Evolutionary conservation across 2,113 vertebrate genomes (phyloP).

Genomic region (Cranoglanis bouderius): DNA sequence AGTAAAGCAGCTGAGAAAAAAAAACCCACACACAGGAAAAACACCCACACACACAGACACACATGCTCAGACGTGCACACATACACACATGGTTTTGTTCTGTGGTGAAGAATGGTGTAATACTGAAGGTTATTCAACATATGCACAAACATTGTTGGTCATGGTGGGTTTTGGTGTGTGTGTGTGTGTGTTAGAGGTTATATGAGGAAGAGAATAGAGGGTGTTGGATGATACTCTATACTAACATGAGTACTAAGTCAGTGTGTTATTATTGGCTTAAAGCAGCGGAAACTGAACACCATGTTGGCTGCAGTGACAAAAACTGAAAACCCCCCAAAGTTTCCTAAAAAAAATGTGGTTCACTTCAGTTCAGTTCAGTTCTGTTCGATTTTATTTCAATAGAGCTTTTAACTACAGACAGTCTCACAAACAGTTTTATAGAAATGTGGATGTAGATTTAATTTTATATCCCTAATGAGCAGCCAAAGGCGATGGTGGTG

Average conservation of each 20-base stretch:
- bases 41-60: background rate
- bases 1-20: constrained; percentile 20
- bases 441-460: background rate
- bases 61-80: background rate
- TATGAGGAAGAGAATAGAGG: background rate
- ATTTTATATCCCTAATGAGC: background rate
- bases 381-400: background rate
- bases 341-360: too few relatives aligned
- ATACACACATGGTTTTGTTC: background rate
- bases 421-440: background rate
- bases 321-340: background rate
- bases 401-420: background rate
- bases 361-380: too few relatives aligned
- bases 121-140: background rate
- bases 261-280: background rate
- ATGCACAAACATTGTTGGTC: background rate
- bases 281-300: background rate
- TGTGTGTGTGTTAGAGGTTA: constrained; percentile 10
- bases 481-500: background rate
- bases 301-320: background rate
- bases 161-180: background rate
- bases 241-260: background rate
- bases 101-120: background rate
- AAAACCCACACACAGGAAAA: background rate
- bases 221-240: background rate